These are phyloP conservation scores for Holothuria leucospilota DNA, from an alignment of 53 echinoderm and acorn worm species.

Conservation along the genomic window DNA sequence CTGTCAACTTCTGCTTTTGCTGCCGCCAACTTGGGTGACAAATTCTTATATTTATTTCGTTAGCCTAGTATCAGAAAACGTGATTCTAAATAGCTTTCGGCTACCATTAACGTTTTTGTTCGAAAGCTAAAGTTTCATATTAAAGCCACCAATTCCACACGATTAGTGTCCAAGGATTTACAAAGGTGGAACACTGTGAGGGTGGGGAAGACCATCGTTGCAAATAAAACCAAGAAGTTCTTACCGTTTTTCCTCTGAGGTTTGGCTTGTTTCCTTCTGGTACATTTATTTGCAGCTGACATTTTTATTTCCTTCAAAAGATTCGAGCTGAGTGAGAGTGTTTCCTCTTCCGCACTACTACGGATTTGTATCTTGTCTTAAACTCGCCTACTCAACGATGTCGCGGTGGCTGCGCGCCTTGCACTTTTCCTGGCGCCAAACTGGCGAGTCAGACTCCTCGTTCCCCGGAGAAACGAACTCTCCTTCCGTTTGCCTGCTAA, in stretches of 20 bases:
- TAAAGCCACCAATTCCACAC: not conserved
- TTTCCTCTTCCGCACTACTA: slow-evolving; percentile 32
- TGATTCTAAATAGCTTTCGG: too few relatives aligned
- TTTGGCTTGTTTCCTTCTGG: slow-evolving; percentile 73
- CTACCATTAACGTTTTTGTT: too few relatives aligned
- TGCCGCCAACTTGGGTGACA: too few relatives aligned
- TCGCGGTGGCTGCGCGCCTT: slow-evolving; percentile 29
- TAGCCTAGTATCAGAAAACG: too few relatives aligned
- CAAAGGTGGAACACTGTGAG: not conserved
- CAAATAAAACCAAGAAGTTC: not conserved
- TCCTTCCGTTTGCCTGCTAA: slow-evolving; percentile 47
- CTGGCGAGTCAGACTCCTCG: slow-evolving; percentile 33
- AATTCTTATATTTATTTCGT: too few relatives aligned
- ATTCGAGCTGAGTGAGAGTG: slow-evolving; percentile 22
- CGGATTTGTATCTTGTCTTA: slow-evolving; percentile 26
- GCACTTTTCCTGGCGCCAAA: slow-evolving; percentile 48
- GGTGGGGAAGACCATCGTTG: too few relatives aligned
- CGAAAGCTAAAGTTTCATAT: too few relatives aligned
- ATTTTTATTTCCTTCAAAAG: slow-evolving; percentile 23
- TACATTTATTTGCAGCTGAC: slow-evolving; percentile 42
- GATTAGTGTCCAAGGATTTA: too few relatives aligned
- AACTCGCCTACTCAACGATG: slow-evolving; percentile 12
- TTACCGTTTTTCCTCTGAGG: slow-evolving; percentile 67
- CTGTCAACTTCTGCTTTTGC: too few relatives aligned
- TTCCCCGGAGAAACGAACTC: slow-evolving; percentile 48